Conservation (phyloP, 2,113 vertebrate genomes). For the Sminthopsis crassicaudata region DNA sequence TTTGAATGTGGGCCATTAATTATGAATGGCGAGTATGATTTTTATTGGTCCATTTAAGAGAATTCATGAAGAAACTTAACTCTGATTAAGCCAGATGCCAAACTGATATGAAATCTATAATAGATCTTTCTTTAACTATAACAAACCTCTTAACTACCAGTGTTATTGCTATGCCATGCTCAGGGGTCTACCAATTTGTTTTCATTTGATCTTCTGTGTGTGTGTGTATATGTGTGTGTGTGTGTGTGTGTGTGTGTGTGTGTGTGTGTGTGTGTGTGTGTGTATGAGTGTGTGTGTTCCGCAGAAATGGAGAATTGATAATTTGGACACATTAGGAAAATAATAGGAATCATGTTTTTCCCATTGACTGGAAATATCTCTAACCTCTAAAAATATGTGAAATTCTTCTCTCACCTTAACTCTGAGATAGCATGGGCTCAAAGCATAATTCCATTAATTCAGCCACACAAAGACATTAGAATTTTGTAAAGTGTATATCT, state of each 20-base stretch:
- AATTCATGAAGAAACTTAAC: conserved; percentile 74
- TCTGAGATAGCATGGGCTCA: background rate
- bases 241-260: background rate
- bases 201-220: background rate
- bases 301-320: background rate
- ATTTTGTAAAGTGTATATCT: background rate
- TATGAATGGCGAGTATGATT: conserved; percentile 62
- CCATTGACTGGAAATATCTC: background rate
- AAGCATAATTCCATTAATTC: background rate
- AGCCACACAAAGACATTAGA: background rate
- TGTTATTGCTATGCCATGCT: background rate
- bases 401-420: background rate
- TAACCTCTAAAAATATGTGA: background rate
- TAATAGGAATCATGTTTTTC: background rate
- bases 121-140: background rate
- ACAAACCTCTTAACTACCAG: background rate
- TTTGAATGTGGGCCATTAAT: conserved; percentile 72
- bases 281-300: background rate
- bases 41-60: conserved; percentile 80
- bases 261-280: background rate
- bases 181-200: background rate
- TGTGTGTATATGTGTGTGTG: background rate
- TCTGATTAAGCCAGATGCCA: conserved; percentile 69
- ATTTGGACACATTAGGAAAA: background rate
- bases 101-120: conserved; percentile 59